Percentiles rank a stretch among this genome's conserved stretches.
Evolutionary conservation across 2,888 invertebrate species (phyloP).

Genomic region (Drosophila longiperda): DNA sequence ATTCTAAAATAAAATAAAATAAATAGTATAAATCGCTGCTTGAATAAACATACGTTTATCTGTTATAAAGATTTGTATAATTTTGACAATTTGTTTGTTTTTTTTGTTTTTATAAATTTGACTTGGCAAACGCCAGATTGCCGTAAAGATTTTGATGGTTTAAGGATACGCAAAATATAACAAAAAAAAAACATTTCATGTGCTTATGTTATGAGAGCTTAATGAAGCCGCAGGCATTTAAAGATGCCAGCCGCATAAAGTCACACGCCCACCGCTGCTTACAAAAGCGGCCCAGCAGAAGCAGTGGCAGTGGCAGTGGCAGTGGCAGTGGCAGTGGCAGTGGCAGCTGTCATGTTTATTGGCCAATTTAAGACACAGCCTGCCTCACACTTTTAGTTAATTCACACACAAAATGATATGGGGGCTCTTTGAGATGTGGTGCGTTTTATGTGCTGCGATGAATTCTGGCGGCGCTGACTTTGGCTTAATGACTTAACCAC

Average conservation of each 20-base stretch:
- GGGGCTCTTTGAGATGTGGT: conserved; percentile 57
- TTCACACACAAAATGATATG: conserved; percentile 20
- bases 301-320: conserved; percentile 7
- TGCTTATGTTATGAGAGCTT: conserved; percentile 70
- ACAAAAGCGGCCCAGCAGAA: conserved; percentile 6
- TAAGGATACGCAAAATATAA: conserved; percentile 5
- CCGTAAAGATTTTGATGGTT: conserved; percentile 31
- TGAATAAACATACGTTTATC: background rate
- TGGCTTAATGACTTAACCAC: conserved; percentile 69
- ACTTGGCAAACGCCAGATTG: conserved; percentile 8
- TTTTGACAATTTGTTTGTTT: background rate
- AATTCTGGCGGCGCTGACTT: conserved; percentile 67
- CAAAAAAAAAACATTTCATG: conserved; percentile 48
- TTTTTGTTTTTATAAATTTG: conserved; percentile 24
- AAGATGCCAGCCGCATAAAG: conserved; percentile 53
- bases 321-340: background rate
- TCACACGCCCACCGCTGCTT: conserved; percentile 52
- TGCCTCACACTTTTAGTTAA: conserved; percentile 24
- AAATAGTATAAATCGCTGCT: background rate
- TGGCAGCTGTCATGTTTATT: conserved; percentile 72
- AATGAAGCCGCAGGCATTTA: conserved; percentile 79
- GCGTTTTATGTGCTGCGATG: conserved; percentile 81
- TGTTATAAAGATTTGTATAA: background rate
- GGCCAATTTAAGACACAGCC: conserved; percentile 78
- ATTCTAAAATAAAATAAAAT: background rate